Evolutionary conservation across 2,113 vertebrate genomes (phyloP).

Genomic region (Panthera tigris): DNA sequence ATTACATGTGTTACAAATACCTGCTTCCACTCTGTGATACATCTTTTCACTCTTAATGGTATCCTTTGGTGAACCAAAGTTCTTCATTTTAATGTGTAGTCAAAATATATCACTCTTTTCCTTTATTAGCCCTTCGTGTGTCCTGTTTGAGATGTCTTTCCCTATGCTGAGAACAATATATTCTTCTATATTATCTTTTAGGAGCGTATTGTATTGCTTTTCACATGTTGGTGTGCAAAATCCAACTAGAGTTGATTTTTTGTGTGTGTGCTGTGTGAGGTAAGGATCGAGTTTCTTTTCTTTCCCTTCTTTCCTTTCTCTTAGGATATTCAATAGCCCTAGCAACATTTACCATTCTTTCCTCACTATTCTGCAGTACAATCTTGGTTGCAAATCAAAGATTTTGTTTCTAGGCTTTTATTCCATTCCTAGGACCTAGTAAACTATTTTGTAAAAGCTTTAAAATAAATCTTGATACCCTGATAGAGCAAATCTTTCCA

Average conservation of each 20-base stretch:
- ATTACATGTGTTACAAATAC: background rate
- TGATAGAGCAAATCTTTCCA: background rate
- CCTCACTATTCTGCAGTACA: background rate
- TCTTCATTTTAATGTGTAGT: background rate
- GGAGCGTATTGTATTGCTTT: background rate
- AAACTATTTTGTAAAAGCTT: background rate
- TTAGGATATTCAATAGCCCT: background rate
- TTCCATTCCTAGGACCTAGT: background rate
- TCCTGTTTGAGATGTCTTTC: background rate
- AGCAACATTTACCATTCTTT: background rate
- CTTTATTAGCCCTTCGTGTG: background rate
- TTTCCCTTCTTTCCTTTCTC: conserved; percentile 1
- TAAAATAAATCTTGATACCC: conserved; percentile 10
- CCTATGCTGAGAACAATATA: background rate
- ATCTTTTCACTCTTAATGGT: background rate
- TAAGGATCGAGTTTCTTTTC: background rate
- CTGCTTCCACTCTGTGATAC: background rate
- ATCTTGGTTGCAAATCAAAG: background rate
- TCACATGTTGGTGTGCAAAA: background rate
- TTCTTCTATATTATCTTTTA: background rate
- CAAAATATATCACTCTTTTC: background rate
- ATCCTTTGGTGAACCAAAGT: background rate
- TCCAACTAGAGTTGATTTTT: background rate
- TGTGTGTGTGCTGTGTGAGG: background rate
- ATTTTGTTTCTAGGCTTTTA: background rate